These are phyloP conservation scores for Megalonaias nervosa DNA, from an alignment of 1,140 invertebrate species.

Conservation along the genomic window DNA sequence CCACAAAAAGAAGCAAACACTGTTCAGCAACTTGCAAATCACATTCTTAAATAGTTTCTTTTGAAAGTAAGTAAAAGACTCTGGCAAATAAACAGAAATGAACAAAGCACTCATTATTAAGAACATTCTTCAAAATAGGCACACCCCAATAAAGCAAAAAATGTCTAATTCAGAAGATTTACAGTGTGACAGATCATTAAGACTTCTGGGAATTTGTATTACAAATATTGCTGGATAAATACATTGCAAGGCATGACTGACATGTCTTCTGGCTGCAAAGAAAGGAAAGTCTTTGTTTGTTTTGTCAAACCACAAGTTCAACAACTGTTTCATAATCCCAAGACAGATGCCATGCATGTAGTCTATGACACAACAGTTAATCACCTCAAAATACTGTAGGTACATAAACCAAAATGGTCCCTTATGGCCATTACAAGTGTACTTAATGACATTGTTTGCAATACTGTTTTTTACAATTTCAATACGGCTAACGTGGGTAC, in stretches of 20 bases:
- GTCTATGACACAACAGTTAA: too few species aligned
- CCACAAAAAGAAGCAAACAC: conserved; percentile 27
- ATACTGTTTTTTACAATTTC: conserved; percentile 1
- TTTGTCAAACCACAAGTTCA: too few species aligned
- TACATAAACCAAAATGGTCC: conserved; percentile 34
- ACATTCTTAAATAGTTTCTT: conserved; percentile 19
- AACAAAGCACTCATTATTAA: conserved; percentile 9
- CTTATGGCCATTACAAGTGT: conserved; percentile 28
- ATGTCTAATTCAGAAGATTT: conserved; percentile 41
- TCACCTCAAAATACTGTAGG: not conserved
- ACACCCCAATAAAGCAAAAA: conserved; percentile 34
- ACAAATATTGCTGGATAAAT: conserved; percentile 37
- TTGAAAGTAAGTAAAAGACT: conserved; percentile 31
- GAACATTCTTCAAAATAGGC: conserved; percentile 24
- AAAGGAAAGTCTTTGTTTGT: conserved; percentile 11
- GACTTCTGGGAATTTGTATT: conserved; percentile 33
- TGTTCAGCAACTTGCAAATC: conserved; percentile 25
- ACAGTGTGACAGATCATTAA: conserved; percentile 39
- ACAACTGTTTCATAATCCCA: too few species aligned
- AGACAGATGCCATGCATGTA: too few species aligned
- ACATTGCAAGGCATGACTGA: conserved; percentile 1
- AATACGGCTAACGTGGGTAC: too few species aligned
- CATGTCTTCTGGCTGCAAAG: conserved; percentile 3
- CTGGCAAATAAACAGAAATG: conserved; percentile 38
- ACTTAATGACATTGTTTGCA: conserved; percentile 6